Evolutionary conservation across 2,888 invertebrate genomes (phyloP), one percentile per base, ranked within the genome.

Genomic region (Cylloceria caligata): DNA sequence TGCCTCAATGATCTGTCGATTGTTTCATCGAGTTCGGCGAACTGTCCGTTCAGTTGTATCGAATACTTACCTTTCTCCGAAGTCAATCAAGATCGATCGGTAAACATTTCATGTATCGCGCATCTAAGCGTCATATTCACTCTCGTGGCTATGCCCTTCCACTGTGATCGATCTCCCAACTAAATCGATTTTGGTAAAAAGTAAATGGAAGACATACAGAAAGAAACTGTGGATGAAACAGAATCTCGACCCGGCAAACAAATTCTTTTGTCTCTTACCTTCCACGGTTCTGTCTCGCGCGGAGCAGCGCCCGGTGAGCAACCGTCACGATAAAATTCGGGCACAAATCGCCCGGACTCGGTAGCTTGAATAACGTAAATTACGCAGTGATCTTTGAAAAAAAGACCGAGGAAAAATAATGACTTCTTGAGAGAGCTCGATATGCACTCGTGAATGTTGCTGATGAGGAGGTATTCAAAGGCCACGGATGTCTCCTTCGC

Each of bases 391-490:
- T 27, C 19, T 72, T 6, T 6, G 21, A 11, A 36, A 45, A 30
- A 34, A 60, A 68, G 60, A 60, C 7, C 24, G 16, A 34, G 9
- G 11, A 42, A 30, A 34, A 67, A 73, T 13, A n/a, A 42, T 16
- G 24, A 42, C 11, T 3, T 30, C 21, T 21, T 24, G 21, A 36
- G 24, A 19, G 11, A 19, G 21, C 9, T 21, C 3, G 39, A 60
- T 68, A 42, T 27, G 77, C 45, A 27, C 39, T 42, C 39, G 39
- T 73, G 64, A 77, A 73, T 74, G 73, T 55, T 36, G 68, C 69
- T 81, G 81, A 81, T 81, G 73, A 78, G 24, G 47, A 27, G 16
- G 64, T 69, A 78, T 81, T 81, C 69, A 78, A 34, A 30, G 55
- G 11, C 55, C 16, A 39, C 62, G 36, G 16, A 52, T 24, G 24